Conservation (phyloP, 2,113 vertebrate species). For the Hippocampus mohnikei region DNA sequence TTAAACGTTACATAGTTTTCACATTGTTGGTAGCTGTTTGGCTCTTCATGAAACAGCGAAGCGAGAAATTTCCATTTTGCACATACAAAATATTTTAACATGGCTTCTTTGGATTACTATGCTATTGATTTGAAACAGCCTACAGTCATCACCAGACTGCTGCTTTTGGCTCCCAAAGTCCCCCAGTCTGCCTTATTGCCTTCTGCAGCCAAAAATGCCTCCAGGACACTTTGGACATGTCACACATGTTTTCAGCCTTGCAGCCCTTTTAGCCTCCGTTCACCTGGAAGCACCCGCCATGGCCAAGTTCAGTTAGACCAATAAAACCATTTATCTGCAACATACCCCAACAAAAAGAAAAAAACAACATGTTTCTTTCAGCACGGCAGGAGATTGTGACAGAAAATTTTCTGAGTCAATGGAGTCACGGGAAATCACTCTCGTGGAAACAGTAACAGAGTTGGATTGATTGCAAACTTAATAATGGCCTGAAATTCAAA, state of each 20-base stretch:
- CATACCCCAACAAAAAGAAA: background rate
- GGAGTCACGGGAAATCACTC: constrained; percentile 12
- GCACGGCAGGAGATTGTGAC: background rate
- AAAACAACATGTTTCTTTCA: background rate
- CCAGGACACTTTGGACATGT: background rate
- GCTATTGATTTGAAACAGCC: background rate
- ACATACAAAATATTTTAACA: background rate
- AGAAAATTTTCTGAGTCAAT: constrained; percentile 4
- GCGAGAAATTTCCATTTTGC: background rate
- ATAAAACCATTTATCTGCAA: constrained; percentile 7
- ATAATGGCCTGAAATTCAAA: background rate
- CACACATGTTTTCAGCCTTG: constrained; percentile 8
- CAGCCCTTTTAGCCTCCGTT: constrained; percentile 9
- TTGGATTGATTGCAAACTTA: background rate
- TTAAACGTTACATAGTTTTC: background rate
- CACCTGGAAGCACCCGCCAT: constrained; percentile 9
- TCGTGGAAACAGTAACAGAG: constrained; percentile 6
- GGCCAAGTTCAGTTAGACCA: background rate
- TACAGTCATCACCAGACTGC: background rate
- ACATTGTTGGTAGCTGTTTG: background rate
- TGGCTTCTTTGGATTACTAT: background rate
- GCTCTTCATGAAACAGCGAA: background rate
- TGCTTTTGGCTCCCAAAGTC: background rate
- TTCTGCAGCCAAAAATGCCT: background rate
- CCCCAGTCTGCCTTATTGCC: constrained; percentile 10